Evolutionary conservation across 2,888 invertebrate species (phyloP), one percentile per base, ranked within the genome.

Genomic region (Limnephilus lunatus): DNA sequence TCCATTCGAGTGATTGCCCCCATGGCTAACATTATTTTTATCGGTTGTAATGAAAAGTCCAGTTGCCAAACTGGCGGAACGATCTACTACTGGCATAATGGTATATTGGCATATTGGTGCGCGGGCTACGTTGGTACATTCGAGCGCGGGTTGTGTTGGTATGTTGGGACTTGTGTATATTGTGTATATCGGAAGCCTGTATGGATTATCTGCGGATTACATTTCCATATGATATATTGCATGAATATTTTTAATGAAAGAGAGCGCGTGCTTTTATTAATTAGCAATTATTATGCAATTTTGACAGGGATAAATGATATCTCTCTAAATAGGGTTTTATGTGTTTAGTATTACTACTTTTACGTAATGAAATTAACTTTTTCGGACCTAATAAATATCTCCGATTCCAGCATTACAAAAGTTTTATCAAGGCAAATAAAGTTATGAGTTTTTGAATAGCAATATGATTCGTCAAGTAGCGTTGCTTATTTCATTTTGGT

Each of bases 1-100:
- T 85, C 92, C 82, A 85, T 91, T 88, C 85, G 89, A 85, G 81
- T 90, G 92, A 93, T 92, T 91, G 91, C 90, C 85, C 93, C 93
- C 93, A 53, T 88, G 93, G 91, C 85, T 89, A 91, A 93, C 90
- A 92, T 93, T 93, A 93, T 92, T 93, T 93, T 93, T 92, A 93
- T 93, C 89, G 93, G 81, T 89, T 90, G 93, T 92, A 92, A 93
- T 93, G 93, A 93, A 93, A 93, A 93, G 93, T 93, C 90, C 92
- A 83, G 83, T 88, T 82, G 88, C 91, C 92, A 92, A 91, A 93
- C 91, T 89, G 85, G 89, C 85, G 48, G 87, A 86, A 81, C 81
- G 81, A 83, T 85, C 86, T 68, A 68, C 68, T 68, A 68, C n/a
- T 68, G 68, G 25, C n/a, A 68, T 68, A 68, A 68, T 68, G 68